These are phyloP conservation scores for Laspeyria flexula DNA, from an alignment of 2,888 invertebrate species.

Conservation along the genomic window DNA sequence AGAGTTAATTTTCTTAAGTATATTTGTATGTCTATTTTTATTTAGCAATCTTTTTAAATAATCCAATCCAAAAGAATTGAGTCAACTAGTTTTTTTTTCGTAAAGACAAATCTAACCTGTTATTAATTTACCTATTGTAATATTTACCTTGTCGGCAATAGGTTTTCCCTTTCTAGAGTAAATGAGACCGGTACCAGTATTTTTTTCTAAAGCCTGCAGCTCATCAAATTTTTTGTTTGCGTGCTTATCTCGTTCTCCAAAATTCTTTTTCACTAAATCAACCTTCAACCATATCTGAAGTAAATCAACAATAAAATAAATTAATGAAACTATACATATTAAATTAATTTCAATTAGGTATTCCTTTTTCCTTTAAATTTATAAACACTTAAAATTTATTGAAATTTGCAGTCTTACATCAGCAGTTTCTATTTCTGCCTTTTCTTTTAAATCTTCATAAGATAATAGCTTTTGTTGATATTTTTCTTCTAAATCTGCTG, in stretches of 20 bases:
- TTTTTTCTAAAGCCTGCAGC: conserved; percentile 67
- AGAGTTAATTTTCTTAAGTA: too few species aligned
- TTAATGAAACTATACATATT: neutral
- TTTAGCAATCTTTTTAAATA: too few species aligned
- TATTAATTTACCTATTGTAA: too few species aligned
- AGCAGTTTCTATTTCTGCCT: conserved; percentile 67
- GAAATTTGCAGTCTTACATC: conserved; percentile 56
- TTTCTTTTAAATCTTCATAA: conserved; percentile 71
- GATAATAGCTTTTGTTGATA: conserved; percentile 69
- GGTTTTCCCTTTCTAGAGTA: conserved; percentile 81
- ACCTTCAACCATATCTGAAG: conserved; percentile 70
- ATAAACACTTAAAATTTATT: too few species aligned
- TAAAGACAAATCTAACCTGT: too few species aligned
- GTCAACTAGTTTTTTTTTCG: too few species aligned
- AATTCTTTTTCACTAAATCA: conserved; percentile 58
- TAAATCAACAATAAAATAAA: too few species aligned
- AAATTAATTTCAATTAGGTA: neutral
- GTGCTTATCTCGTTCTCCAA: conserved; percentile 52
- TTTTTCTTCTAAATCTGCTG: conserved; percentile 75
- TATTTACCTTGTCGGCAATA: conserved; percentile 75
- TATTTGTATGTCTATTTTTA: too few species aligned
- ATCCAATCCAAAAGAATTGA: too few species aligned
- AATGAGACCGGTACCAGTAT: conserved; percentile 73
- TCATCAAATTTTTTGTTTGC: conserved; percentile 67
- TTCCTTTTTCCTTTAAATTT: too few species aligned